phyloP scores from a whole-genome alignment of 1,140 invertebrate species.

The Oryctes rhinoceros region DNA sequence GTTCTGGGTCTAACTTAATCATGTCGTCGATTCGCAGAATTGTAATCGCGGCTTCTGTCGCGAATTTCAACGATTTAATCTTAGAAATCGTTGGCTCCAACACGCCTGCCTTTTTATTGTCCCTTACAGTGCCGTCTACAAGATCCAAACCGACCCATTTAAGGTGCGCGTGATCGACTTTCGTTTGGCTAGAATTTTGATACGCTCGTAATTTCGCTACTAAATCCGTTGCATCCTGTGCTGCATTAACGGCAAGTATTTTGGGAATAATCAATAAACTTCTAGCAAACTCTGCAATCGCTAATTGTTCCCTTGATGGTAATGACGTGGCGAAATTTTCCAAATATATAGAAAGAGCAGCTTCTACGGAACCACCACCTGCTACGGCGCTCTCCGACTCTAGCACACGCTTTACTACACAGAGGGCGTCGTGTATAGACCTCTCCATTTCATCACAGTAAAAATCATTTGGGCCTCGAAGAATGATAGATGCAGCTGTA shows the following conservation, averaged over 20 bases:
- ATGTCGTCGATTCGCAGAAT: slow-evolving; percentile 99
- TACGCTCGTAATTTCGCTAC: slow-evolving; percentile 98
- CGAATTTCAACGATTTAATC: slow-evolving; percentile 98
- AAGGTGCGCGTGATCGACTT: slow-evolving; percentile 85
- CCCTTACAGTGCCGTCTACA: slow-evolving; percentile 85
- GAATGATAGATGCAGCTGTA: slow-evolving; percentile 92
- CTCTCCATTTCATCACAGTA: slow-evolving; percentile 99
- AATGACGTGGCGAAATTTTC: slow-evolving; percentile 99
- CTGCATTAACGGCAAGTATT: slow-evolving; percentile 97
- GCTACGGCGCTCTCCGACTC: slow-evolving; percentile 96
- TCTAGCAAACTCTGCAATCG: slow-evolving; percentile 97
- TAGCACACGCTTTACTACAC: slow-evolving; percentile 95
- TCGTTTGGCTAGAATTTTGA: slow-evolving; percentile 98
- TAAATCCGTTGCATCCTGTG: slow-evolving; percentile 95
- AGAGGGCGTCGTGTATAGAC: slow-evolving; percentile 96
- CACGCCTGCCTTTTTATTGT: slow-evolving; percentile 95
- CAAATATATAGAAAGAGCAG: slow-evolving; percentile 96
- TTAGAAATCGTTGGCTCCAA: slow-evolving; percentile 98
- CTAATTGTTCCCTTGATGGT: slow-evolving; percentile 96
- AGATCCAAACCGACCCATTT: slow-evolving; percentile 97
- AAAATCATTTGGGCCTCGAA: slow-evolving; percentile 97
- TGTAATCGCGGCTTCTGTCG: slow-evolving; percentile 99
- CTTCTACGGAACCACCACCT: slow-evolving; percentile 98
- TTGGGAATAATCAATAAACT: slow-evolving; percentile 98
- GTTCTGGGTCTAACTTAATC: slow-evolving; percentile 94